Evolutionary conservation across 2,888 invertebrate species (phyloP).

Genomic region (Anodontia alba): DNA sequence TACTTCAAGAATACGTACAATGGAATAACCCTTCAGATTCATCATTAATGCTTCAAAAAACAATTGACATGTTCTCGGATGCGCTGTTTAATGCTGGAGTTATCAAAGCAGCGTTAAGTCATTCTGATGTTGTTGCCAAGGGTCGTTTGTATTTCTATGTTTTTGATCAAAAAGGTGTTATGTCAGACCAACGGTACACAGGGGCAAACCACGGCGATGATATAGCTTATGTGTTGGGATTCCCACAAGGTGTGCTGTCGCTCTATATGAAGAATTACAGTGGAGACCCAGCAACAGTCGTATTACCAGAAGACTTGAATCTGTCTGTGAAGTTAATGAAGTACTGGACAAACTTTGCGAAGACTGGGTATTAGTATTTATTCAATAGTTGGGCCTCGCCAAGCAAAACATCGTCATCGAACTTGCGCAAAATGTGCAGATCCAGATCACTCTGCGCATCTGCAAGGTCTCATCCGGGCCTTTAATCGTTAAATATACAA

Average conservation of each 20-base stretch:
- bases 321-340: not conserved
- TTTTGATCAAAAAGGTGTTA: not conserved
- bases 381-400: too few relatives aligned
- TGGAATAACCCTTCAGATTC: not conserved
- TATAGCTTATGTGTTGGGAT: not conserved
- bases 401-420: too few relatives aligned
- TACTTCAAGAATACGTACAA: not conserved
- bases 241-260: not conserved
- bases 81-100: not conserved
- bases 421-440: too few relatives aligned
- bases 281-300: not conserved
- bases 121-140: not conserved
- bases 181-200: not conserved
- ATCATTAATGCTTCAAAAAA: not conserved
- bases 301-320: not conserved
- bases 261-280: not conserved
- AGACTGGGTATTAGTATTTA: not conserved
- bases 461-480: too few relatives aligned
- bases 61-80: not conserved
- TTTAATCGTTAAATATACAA: too few relatives aligned
- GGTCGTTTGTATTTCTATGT: not conserved
- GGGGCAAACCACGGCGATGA: not conserved
- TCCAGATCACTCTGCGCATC: too few relatives aligned
- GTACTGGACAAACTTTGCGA: slow-evolving; percentile 1
- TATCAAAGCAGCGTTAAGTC: not conserved